Percentiles rank a stretch among this genome's conserved stretches.
These are phyloP conservation scores for Siderastrea siderea DNA, from an alignment of 92 coral and sea anemone genomes.

Conservation along the genomic window DNA sequence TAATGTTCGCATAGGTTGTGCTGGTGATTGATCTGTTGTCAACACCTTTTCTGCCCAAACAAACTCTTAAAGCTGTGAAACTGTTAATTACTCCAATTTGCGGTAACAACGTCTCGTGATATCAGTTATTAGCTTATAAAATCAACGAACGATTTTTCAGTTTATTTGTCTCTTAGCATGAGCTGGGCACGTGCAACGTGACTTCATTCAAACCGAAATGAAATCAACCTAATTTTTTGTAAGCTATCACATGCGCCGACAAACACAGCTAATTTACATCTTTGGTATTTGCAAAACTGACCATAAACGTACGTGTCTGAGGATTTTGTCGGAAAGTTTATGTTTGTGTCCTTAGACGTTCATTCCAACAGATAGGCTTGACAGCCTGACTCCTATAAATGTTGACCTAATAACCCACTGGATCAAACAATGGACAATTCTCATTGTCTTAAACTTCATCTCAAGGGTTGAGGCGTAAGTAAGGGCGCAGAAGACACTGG, in stretches of 20 bases:
- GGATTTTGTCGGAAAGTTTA: not conserved
- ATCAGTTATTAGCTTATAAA: not conserved
- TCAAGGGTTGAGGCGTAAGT: no score
- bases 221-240: not conserved
- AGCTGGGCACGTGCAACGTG: not conserved
- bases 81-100: not conserved
- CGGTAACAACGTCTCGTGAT: conserved; percentile 29
- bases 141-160: not conserved
- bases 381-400: no score
- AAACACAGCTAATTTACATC: not conserved
- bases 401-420: no score
- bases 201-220: not conserved
- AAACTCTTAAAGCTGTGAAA: no score
- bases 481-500: no score
- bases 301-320: not conserved
- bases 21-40: no score
- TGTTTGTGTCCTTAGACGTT: not conserved
- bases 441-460: no score
- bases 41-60: no score
- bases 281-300: not conserved
- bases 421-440: no score
- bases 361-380: no score
- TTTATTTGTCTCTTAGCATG: not conserved
- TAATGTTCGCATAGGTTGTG: no score
- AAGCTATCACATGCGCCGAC: not conserved